Evolutionary conservation across 2,888 invertebrate genomes (phyloP).

Genomic region (Criorhina ranunculi): DNA sequence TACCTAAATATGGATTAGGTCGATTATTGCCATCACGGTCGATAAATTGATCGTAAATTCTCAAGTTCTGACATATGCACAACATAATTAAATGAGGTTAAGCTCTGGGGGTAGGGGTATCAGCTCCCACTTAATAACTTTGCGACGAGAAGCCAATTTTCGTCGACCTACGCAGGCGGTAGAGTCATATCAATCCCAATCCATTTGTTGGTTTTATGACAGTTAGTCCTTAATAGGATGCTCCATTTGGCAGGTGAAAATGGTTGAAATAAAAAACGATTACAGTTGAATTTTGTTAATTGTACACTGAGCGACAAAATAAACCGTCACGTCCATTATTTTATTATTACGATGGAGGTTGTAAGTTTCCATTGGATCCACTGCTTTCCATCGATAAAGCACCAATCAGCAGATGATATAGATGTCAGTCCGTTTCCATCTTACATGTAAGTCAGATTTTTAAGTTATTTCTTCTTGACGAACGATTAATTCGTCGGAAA

Average conservation of each 20-base stretch:
- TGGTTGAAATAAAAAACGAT: neutral
- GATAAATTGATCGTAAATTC: conserved; percentile 69
- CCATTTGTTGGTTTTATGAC: conserved; percentile 42
- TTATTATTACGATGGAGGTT: too few relatives aligned
- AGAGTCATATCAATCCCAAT: conserved; percentile 49
- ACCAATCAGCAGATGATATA: too few relatives aligned
- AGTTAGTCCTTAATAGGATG: conserved; percentile 42
- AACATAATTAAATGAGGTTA: conserved; percentile 51
- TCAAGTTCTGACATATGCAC: conserved; percentile 48
- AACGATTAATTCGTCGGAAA: too few relatives aligned
- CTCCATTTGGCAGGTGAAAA: conserved; percentile 8
- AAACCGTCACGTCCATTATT: neutral
- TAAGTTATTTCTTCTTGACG: too few relatives aligned
- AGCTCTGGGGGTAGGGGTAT: neutral
- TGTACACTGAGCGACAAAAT: conserved; percentile 15
- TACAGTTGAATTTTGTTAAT: neutral
- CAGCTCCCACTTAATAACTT: neutral
- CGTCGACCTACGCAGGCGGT: neutral
- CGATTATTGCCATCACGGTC: conserved; percentile 46
- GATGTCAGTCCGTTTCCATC: too few relatives aligned
- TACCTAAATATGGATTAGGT: conserved; percentile 68
- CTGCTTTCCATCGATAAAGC: too few relatives aligned
- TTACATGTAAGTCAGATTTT: too few relatives aligned
- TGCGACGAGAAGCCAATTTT: conserved; percentile 48
- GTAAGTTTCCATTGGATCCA: too few relatives aligned